A percentile compares a stretch with the other conserved stretches of the same genome.
Evolutionary conservation across 2,888 invertebrate genomes (phyloP).

Genomic region (Lasioglossum figueresi): DNA sequence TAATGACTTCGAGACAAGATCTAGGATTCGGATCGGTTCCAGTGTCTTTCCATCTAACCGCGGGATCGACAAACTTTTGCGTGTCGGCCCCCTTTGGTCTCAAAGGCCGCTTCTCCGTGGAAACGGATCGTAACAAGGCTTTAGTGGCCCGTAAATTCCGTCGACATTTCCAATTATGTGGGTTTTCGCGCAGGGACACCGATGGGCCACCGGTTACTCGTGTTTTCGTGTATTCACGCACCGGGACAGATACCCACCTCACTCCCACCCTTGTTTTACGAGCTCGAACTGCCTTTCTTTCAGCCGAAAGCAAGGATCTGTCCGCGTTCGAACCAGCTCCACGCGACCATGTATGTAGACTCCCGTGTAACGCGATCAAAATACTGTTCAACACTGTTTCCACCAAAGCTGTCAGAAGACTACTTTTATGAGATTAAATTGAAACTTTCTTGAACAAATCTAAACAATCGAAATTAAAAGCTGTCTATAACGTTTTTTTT

Average conservation of each 20-base stretch:
- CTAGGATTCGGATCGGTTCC: conserved; percentile 65
- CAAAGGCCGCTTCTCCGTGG: conserved; percentile 14
- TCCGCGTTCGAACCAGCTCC: neutral
- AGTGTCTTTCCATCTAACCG: conserved; percentile 65
- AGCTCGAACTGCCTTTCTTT: neutral
- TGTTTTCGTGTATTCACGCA: conserved; percentile 42
- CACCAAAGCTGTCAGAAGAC: too few relatives aligned
- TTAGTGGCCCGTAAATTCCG: conserved; percentile 60
- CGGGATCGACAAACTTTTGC: conserved; percentile 75
- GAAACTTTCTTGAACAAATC: neutral
- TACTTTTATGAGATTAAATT: too few relatives aligned
- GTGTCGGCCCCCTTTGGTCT: conserved; percentile 64
- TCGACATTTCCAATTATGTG: conserved; percentile 63
- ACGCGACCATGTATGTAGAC: neutral
- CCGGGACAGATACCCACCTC: conserved; percentile 1
- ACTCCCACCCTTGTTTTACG: conserved; percentile 17
- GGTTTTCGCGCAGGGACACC: conserved; percentile 48
- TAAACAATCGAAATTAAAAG: neutral
- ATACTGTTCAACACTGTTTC: neutral
- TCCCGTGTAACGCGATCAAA: neutral
- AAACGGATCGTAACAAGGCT: conserved; percentile 65
- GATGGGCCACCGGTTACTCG: conserved; percentile 32
- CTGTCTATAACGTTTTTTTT: neutral
- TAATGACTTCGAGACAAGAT: conserved; percentile 81
- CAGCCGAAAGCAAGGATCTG: neutral